Base-by-base conservation (phyloP, 2,797 vertebrate genomes). In the Paedocypris micromegethes region DNA sequence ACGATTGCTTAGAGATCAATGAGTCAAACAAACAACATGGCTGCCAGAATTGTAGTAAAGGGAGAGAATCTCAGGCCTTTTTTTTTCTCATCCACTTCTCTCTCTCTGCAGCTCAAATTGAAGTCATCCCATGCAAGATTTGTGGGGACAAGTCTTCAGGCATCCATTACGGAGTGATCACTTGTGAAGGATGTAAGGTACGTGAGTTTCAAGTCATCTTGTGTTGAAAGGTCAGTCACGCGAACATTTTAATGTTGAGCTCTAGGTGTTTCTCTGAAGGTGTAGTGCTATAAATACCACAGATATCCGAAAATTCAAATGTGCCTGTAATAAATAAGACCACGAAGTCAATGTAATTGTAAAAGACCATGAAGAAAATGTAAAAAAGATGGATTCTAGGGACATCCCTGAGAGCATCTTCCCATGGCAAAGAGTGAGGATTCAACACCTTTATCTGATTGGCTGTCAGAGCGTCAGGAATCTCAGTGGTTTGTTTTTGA, bases 171-270 rank as follows among this genome's bases (percentile, higher is more conserved):
- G 94, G 94, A 1, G 94, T 96, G 60, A 96, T 96, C 84, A 96
- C 94, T 76, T 96, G 94, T n/a, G 94, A 96, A 81, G 94, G 94
- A 77, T 96, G 94, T 84, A 96, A 96, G 91, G 94, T 95, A 83
- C 90, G 87, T 48, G 3, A 2, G 8, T 4, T 23, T 23, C 23
- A 23, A 23, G 23, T 23, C 23, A 23, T 23, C 23, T 23, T 23
- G 1, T 39, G 40, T 51, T 37, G 51, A 51, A 51, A 2, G 9
- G 9, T 4, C 38, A 44, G 5, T n/a, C 23, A 23, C 23, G 23
- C 23, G 23, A 23, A 23, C 23, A 23, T 23, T 23, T 23, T 23
- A 23, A 23, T 23, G 23, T 23, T 23, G 23, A 23, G 23, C 23
- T 23, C 23, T 23, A 23, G 23, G 23, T 23, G 23, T 23, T 23